A percentile compares a stretch with the other conserved stretches of the same genome.
Conservation (phyloP, 2,797 vertebrate species). For the Danio aesculapii region DNA sequence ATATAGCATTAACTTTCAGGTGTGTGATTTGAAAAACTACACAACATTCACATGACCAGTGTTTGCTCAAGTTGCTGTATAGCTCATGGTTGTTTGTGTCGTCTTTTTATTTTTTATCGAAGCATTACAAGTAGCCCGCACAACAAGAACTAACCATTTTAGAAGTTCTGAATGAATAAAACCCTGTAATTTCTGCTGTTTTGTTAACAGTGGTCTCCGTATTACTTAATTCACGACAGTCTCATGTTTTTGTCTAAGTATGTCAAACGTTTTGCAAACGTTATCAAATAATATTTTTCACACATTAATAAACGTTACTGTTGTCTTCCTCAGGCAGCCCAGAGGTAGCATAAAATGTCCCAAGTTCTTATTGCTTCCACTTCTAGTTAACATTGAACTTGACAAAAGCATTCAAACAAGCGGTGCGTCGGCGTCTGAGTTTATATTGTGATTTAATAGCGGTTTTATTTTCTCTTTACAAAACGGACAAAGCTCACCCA, state of each 20-base stretch:
- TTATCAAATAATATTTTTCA: background rate
- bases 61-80: background rate
- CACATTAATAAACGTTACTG: conserved; percentile 6
- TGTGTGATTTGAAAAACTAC: background rate
- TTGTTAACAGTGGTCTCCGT: background rate
- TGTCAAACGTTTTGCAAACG: background rate
- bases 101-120: background rate
- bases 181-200: background rate
- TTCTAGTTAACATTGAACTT: conserved; percentile 78
- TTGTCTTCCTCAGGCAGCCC: conserved; percentile 19
- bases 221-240: background rate
- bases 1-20: background rate
- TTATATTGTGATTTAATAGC: conserved; percentile 69
- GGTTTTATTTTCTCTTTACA: conserved; percentile 61
- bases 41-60: background rate
- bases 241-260: background rate
- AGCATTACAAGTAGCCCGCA: background rate
- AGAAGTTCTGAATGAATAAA: background rate
- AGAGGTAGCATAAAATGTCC: conserved; percentile 44
- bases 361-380: conserved; percentile 48
- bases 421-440: conserved; percentile 66
- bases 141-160: background rate
- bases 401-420: conserved; percentile 68
- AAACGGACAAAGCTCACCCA: conserved; percentile 65
- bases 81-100: background rate